These are phyloP conservation scores for Drosophila limbata DNA, from an alignment of 2,888 invertebrate species.

Conservation along the genomic window DNA sequence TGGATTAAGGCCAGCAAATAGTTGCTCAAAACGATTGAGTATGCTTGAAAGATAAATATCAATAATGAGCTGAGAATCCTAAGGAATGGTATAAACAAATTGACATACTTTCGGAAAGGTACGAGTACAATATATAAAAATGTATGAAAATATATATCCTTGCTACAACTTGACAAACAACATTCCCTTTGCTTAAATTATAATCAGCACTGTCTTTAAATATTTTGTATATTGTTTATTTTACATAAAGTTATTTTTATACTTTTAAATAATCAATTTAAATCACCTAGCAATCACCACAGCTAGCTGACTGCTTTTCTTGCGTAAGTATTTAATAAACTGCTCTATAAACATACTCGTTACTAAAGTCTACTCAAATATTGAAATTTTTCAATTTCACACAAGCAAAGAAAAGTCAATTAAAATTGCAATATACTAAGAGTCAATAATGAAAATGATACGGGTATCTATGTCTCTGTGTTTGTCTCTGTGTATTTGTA, in stretches of 20 bases:
- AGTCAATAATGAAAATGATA: constrained; percentile 21
- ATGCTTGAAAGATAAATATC: neutral
- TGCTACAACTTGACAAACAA: too few species aligned
- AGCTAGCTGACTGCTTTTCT: neutral
- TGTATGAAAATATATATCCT: too few species aligned
- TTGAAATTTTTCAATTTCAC: constrained; percentile 5
- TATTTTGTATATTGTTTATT: too few species aligned
- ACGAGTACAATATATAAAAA: too few species aligned
- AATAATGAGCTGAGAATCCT: too few species aligned
- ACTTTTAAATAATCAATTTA: too few species aligned
- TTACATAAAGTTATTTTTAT: too few species aligned
- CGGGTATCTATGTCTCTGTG: neutral
- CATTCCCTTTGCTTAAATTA: too few species aligned
- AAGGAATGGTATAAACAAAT: too few species aligned
- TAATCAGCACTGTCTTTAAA: too few species aligned
- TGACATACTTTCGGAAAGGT: too few species aligned
- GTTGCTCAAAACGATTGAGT: neutral
- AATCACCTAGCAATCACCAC: neutral
- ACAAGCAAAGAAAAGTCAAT: constrained; percentile 18
- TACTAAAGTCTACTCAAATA: neutral
- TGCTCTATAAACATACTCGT: neutral
- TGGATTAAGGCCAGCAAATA: neutral
- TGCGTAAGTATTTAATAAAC: constrained; percentile 3
- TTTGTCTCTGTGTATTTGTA: constrained; percentile 1
- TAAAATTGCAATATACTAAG: constrained; percentile 11